These are phyloP conservation scores for Oreochromis mossambicus DNA, from an alignment of 2,797 vertebrate genomes.

Conservation along the genomic window DNA sequence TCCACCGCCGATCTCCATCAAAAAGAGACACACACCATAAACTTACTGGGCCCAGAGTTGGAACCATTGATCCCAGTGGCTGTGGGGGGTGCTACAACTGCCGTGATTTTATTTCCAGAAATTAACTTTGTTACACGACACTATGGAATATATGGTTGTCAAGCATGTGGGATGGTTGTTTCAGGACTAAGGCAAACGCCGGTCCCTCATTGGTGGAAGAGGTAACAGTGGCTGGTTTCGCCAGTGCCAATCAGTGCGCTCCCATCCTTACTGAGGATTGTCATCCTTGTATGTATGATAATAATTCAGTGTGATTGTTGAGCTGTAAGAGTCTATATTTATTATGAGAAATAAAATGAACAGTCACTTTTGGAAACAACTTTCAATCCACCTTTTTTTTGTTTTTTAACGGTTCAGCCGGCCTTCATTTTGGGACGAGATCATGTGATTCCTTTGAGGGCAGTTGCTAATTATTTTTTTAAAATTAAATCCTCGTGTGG, in stretches of 20 bases:
- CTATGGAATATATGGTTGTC: neutral
- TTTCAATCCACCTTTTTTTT: neutral
- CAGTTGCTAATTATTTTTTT: conserved; percentile 20
- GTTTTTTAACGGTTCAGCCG: neutral
- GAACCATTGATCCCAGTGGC: neutral
- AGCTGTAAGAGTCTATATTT: conserved; percentile 60
- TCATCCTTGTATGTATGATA: conserved; percentile 36
- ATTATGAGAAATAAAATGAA: conserved; percentile 57
- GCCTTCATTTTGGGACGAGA: neutral
- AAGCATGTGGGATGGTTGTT: neutral
- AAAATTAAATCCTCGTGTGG: conserved; percentile 23
- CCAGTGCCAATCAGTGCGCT: conserved; percentile 5
- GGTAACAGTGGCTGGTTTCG: neutral
- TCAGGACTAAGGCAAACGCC: no score
- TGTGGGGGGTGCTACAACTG: neutral
- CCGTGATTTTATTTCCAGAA: fast-evolving
- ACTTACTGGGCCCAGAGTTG: neutral
- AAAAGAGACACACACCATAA: neutral
- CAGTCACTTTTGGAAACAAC: conserved; percentile 12
- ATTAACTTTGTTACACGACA: neutral
- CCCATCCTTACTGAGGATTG: neutral
- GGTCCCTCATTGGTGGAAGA: neutral
- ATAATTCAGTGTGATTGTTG: conserved; percentile 33
- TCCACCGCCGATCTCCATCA: neutral
- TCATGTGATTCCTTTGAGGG: conserved; percentile 3